phyloP scores from a whole-genome alignment of 2,113 vertebrate species.

The Cryptomyrus ogoouensis region DNA sequence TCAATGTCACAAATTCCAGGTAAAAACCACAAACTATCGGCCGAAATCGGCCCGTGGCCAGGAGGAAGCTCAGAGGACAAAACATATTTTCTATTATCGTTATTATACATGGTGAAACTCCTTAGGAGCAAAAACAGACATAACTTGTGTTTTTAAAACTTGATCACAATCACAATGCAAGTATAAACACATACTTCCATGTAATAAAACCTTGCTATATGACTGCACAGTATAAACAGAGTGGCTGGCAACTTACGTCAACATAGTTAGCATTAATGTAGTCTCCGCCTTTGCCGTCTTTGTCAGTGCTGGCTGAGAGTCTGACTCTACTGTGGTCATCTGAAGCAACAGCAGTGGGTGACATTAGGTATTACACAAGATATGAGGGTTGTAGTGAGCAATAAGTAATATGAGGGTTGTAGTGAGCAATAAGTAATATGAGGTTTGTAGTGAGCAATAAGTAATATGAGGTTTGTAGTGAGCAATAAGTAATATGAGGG shows the following conservation, averaged over 20 bases:
- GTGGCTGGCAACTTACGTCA: slow-evolving; percentile 68
- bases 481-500: not conserved
- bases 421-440: not conserved
- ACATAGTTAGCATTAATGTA: slow-evolving; percentile 97
- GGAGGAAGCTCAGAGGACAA: not conserved
- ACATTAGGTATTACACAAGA: not conserved
- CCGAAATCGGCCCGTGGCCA: not conserved
- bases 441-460: not conserved
- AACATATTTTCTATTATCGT: not conserved
- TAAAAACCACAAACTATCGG: not conserved
- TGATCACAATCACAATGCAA: not conserved
- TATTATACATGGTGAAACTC: not conserved
- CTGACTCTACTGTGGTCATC: slow-evolving; percentile 96
- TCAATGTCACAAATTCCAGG: not conserved
- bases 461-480: not conserved
- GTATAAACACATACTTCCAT: not conserved
- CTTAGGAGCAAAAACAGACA: not conserved
- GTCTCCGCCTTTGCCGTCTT: slow-evolving; percentile 79
- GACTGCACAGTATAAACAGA: not conserved
- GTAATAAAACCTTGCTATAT: not conserved
- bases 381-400: not conserved
- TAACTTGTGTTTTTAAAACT: not conserved
- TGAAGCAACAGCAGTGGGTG: slow-evolving; percentile 47
- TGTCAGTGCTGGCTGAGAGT: slow-evolving; percentile 76
- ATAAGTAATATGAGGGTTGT: not conserved